These are phyloP conservation scores for Amphimedon queenslandica DNA, from an alignment of 37 sponge, comb jelly and placozoan genomes.

Conservation along the genomic window DNA sequence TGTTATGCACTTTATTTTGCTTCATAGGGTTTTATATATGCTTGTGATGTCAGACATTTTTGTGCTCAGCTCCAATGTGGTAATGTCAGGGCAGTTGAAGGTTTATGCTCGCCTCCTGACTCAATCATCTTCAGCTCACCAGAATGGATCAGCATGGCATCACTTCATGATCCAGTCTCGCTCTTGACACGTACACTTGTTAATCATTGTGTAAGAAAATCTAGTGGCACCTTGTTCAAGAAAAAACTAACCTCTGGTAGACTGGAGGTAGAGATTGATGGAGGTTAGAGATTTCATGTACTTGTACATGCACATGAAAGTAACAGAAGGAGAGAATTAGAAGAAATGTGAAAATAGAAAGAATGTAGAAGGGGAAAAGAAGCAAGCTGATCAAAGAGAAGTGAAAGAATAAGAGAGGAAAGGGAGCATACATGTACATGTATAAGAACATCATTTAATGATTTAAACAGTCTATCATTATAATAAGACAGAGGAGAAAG, in stretches of 20 bases:
- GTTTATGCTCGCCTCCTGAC: slow-evolving; percentile 48
- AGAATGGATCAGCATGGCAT: slow-evolving; percentile 22
- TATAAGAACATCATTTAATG: too few species aligned
- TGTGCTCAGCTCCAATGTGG: slow-evolving; percentile 47
- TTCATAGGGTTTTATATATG: slow-evolving; percentile 43
- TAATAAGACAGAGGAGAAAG: too few species aligned
- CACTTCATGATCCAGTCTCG: slow-evolving; percentile 14
- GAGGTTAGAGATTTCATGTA: too few species aligned
- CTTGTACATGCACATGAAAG: too few species aligned
- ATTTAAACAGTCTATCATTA: too few species aligned
- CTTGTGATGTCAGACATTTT: slow-evolving; percentile 58
- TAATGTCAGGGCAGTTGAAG: slow-evolving; percentile 55
- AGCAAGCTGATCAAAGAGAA: too few species aligned
- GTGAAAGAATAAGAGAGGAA: too few species aligned
- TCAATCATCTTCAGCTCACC: slow-evolving; percentile 28
- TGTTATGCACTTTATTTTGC: too few species aligned
- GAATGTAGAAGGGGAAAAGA: too few species aligned
- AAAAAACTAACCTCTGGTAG: slow-evolving; percentile 18
- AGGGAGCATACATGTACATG: too few species aligned
- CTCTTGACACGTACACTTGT: slow-evolving; percentile 44
- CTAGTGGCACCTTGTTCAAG: slow-evolving; percentile 29
- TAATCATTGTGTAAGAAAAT: slow-evolving; percentile 40
- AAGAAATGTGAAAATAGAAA: too few species aligned
- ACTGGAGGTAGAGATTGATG: slow-evolving; percentile 37
- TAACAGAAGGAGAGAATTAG: too few species aligned